Base-by-base conservation (phyloP, 2,888 invertebrate species). In the Drosophila barbarae region DNA sequence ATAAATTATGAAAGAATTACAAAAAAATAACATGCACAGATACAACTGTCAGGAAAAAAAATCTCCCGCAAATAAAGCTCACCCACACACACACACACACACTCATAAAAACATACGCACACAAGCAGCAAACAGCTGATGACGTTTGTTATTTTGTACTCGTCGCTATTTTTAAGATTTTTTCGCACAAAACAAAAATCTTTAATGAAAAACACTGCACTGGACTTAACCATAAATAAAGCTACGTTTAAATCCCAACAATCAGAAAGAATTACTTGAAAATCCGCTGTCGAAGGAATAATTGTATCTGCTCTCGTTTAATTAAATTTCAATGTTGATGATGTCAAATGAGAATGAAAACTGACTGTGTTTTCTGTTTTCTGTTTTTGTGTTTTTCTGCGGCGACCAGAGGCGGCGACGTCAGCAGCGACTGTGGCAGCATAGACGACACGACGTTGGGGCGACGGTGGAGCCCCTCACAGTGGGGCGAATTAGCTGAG, bases 271-370 rank as follows among this genome's bases (percentile, higher is more conserved):
- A 71, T 75, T 75, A 78, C 77, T 76, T 75, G 69, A 47, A 63
- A 61, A 58, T 69, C 58, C 63, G 70, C 57, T 51, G 75, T 50
- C 26, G 47, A 63, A 64, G 38, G 60, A 60, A 49, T 58, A 52
- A 53, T 61, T 52, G 59, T 41, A 55, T 41, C 65, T 72, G 74
- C 69, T 76, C 71, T 82, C 71, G 61, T 75, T 68, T 78, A 77
- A 84, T 84, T 82, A 60, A 84, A 73, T 82, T 80, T 76, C 77
- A 78, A 79, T 83, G 85, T 76, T 83, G 85, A 84, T 86, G 85
- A 86, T 86, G 86, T 85, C 86, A 85, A 86, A 86, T 84, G 78
- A 85, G 81, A 82, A 82, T 83, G 77, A 83, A 82, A 84, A 82
- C 83, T 83, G 82, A 78, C 77, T 80, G 82, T 74, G 59, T 75